Percentiles rank a stretch among this genome's conserved stretches.
These are phyloP conservation scores for Fragum fragum DNA, from an alignment of 2,888 invertebrate species.

Conservation along the genomic window DNA sequence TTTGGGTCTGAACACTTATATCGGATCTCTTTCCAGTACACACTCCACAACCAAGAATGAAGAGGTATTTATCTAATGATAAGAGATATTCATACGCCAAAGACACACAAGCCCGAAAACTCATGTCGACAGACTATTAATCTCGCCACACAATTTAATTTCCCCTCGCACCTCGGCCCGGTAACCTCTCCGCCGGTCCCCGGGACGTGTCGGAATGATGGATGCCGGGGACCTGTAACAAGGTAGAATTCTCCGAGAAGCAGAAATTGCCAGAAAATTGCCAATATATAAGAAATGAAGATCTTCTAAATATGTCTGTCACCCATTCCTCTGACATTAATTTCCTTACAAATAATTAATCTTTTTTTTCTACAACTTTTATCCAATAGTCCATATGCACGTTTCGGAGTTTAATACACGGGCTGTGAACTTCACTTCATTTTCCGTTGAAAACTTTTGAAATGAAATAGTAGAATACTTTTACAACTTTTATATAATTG, in stretches of 20 bases:
- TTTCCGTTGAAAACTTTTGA: too few relatives aligned
- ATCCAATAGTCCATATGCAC: too few relatives aligned
- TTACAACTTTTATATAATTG: too few relatives aligned
- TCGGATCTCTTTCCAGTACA: too few relatives aligned
- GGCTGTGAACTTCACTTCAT: too few relatives aligned
- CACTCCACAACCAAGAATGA: neutral
- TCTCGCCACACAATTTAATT: slow-evolving; percentile 64
- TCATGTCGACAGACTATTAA: slow-evolving; percentile 60
- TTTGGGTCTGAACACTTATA: too few relatives aligned
- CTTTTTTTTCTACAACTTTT: neutral
- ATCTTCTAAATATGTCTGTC: slow-evolving; percentile 6
- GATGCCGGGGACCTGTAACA: slow-evolving; percentile 23
- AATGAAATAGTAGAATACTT: too few relatives aligned
- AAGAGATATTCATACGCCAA: slow-evolving; percentile 41
- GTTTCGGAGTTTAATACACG: too few relatives aligned
- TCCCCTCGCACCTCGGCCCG: slow-evolving; percentile 40
- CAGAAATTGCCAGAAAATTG: slow-evolving; percentile 16
- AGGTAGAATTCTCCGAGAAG: slow-evolving; percentile 26
- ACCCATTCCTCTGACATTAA: neutral
- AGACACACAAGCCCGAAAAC: slow-evolving; percentile 52
- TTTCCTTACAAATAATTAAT: neutral
- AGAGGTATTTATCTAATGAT: slow-evolving; percentile 20
- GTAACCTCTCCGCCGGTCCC: slow-evolving; percentile 18
- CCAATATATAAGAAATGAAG: slow-evolving; percentile 7
- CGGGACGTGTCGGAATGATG: slow-evolving; percentile 31